Evolutionary conservation across 2,797 vertebrate genomes (phyloP).

Genomic region (Paratrypauchen microcephalus): DNA sequence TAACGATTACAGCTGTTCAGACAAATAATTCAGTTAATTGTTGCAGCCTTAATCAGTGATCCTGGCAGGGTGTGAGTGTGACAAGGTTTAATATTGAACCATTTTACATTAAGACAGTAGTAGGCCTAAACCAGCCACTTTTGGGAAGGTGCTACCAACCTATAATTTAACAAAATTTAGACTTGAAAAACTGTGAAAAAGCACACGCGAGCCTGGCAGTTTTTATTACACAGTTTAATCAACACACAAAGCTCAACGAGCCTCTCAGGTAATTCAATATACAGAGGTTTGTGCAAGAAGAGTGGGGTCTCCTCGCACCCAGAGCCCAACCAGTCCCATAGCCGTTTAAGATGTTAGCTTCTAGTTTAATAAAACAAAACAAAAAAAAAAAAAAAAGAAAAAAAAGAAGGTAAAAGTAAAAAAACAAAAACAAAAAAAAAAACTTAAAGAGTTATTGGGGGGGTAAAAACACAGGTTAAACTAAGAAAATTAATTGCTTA

Average conservation of each 20-base stretch:
- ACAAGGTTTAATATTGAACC: too few species aligned
- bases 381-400: constrained; percentile 82
- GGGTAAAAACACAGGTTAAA: constrained; percentile 79
- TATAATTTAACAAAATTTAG: background rate
- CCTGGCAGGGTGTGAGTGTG: too few species aligned
- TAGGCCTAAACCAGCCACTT: too few species aligned
- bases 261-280: constrained; percentile 99
- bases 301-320: constrained; percentile 93
- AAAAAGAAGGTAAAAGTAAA: constrained; percentile 30
- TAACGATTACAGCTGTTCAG: too few species aligned
- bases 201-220: constrained; percentile 66
- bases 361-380: too few species aligned
- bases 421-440: constrained; percentile 76
- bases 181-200: constrained; percentile 42
- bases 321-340: constrained; percentile 93
- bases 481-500: constrained; percentile 85
- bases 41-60: too few species aligned
- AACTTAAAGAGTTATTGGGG: constrained; percentile 83
- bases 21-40: too few species aligned
- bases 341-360: constrained; percentile 94
- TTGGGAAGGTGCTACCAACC: too few species aligned
- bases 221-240: constrained; percentile 99
- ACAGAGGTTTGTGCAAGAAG: constrained; percentile 97
- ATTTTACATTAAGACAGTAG: too few species aligned
- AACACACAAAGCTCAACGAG: constrained; percentile 99